Percentiles rank a stretch among this genome's conserved stretches.
These are phyloP conservation scores for Dissostichus mawsoni DNA, from an alignment of 2,113 vertebrate species.

Conservation along the genomic window DNA sequence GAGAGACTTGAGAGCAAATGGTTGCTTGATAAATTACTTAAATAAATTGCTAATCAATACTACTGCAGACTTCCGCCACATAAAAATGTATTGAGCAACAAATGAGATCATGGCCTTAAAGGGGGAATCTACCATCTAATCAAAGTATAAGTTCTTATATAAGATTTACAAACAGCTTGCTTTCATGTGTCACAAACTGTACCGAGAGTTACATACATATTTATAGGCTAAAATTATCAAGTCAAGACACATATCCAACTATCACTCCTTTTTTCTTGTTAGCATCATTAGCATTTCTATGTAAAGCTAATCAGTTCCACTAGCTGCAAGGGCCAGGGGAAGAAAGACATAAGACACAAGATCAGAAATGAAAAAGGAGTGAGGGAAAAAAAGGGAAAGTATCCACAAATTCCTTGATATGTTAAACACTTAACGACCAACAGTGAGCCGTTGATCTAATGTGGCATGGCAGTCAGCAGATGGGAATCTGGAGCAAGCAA, in stretches of 20 bases:
- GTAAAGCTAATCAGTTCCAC: background rate
- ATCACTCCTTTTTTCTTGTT: background rate
- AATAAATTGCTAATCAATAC: too few relatives aligned
- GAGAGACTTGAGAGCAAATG: too few relatives aligned
- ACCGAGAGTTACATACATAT: background rate
- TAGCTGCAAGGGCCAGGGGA: background rate
- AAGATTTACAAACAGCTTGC: background rate
- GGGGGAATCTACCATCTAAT: too few relatives aligned
- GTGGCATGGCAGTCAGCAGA: constrained; percentile 41
- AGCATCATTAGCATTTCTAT: background rate
- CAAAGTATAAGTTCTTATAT: too few relatives aligned
- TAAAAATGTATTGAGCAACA: too few relatives aligned
- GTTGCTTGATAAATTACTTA: too few relatives aligned
- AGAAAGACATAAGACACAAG: background rate
- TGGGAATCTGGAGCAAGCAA: constrained; percentile 45
- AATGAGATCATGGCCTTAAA: too few relatives aligned
- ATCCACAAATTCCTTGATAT: constrained; percentile 28
- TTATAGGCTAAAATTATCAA: background rate
- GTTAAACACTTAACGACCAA: constrained; percentile 51
- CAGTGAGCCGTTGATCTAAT: constrained; percentile 59
- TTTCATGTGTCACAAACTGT: background rate
- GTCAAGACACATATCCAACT: background rate
- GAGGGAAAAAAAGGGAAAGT: background rate
- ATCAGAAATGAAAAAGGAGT: background rate
- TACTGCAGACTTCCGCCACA: too few relatives aligned